phyloP scores from a whole-genome alignment of 2,113 vertebrate genomes.

The Thamnophis sirtalis region DNA sequence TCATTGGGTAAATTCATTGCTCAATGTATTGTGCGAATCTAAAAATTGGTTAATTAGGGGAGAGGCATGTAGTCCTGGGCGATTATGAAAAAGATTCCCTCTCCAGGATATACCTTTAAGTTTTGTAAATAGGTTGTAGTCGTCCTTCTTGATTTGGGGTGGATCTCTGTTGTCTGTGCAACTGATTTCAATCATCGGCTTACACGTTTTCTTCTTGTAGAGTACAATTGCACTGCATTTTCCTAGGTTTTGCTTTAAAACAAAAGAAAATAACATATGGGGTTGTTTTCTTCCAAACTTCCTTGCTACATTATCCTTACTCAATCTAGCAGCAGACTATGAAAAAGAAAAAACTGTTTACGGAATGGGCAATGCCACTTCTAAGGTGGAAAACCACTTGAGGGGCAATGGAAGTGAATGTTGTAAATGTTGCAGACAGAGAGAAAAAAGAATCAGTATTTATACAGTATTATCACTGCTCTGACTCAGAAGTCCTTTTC shows the following conservation, averaged over 20 bases:
- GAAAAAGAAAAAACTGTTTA: neutral
- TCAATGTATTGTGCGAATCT: neutral
- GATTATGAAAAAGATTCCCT: neutral
- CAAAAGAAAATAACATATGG: neutral
- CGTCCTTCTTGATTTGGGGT: slow-evolving; percentile 40
- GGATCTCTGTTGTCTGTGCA: slow-evolving; percentile 46
- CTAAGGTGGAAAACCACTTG: neutral
- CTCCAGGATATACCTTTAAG: slow-evolving; percentile 33
- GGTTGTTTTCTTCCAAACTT: neutral
- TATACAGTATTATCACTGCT: too few relatives aligned
- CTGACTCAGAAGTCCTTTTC: too few relatives aligned
- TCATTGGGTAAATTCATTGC: neutral
- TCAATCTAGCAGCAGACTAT: neutral
- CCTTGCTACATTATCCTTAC: neutral
- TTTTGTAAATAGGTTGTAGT: slow-evolving; percentile 57
- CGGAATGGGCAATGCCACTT: neutral
- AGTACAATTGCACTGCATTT: slow-evolving; percentile 67
- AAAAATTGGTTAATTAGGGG: neutral
- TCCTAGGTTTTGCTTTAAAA: slow-evolving; percentile 51
- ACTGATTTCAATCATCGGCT: slow-evolving; percentile 55
- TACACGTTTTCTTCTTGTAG: slow-evolving; percentile 56
- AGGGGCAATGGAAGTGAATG: neutral
- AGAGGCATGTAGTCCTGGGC: neutral
- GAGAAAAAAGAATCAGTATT: neutral
- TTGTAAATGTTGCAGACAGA: neutral